phyloP scores from a whole-genome alignment of 2,113 vertebrate species.

The Gopherus evgoodei region DNA sequence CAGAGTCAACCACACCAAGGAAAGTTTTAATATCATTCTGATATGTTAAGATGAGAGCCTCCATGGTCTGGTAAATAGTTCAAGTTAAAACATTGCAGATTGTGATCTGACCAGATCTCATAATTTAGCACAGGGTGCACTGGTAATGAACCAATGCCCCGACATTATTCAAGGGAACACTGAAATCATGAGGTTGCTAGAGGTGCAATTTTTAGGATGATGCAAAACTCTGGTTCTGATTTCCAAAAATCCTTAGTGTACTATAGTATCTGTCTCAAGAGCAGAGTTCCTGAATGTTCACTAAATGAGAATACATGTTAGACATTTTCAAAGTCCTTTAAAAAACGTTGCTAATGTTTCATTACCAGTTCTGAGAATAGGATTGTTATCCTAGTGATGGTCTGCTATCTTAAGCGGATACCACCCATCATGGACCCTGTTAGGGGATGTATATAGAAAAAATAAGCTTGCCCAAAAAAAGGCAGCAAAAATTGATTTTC shows the following conservation, averaged over 20 bases:
- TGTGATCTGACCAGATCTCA: neutral
- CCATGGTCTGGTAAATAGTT: neutral
- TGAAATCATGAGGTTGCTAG: neutral
- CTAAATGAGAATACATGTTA: neutral
- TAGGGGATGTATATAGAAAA: neutral
- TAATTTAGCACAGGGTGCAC: too few species aligned
- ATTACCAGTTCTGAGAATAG: neutral
- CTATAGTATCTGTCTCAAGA: neutral
- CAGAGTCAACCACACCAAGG: neutral
- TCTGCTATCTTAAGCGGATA: neutral
- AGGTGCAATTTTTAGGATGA: neutral
- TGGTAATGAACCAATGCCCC: neutral
- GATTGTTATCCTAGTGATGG: neutral
- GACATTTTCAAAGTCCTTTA: neutral
- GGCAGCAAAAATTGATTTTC: neutral
- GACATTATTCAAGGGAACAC: neutral
- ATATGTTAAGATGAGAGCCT: neutral
- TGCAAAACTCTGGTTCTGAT: neutral
- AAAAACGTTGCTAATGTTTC: neutral
- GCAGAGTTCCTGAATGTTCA: neutral
- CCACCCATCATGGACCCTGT: neutral
- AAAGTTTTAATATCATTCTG: neutral
- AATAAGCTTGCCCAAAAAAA: neutral
- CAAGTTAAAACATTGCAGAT: neutral
- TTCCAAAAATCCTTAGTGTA: neutral